Percentiles rank a stretch among this genome's conserved stretches.
These are phyloP conservation scores for Cynocephalus volans DNA, from an alignment of 2,113 vertebrate species.

Conservation along the genomic window DNA sequence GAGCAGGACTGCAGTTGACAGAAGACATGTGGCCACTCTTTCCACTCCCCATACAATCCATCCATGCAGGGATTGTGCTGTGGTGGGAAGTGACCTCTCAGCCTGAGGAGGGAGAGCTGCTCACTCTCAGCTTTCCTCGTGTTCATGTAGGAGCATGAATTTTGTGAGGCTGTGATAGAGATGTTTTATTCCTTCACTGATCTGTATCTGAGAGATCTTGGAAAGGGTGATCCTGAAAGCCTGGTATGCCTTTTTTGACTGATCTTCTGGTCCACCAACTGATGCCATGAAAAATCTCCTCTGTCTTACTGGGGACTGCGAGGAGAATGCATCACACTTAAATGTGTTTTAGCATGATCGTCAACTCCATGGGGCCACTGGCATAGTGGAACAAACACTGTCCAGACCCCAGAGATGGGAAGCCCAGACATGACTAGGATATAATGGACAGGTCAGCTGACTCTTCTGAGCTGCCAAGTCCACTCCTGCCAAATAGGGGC, in stretches of 20 bases:
- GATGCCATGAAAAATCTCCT: not conserved
- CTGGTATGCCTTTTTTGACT: not conserved
- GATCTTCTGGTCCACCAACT: not conserved
- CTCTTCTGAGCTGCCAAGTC: not conserved
- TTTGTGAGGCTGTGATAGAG: not conserved
- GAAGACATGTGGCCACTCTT: not conserved
- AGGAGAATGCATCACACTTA: not conserved
- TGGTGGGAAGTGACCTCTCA: not conserved
- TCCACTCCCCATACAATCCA: accelerated
- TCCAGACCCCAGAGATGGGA: not conserved
- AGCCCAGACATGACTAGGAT: not conserved
- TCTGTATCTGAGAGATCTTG: not conserved
- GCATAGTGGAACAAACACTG: not conserved
- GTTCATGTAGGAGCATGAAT: accelerated
- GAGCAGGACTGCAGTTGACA: not conserved
- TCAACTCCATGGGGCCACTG: not conserved
- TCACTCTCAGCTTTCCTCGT: not conserved
- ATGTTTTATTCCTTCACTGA: not conserved
- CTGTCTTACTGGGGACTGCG: not conserved
- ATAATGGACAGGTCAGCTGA: not conserved
- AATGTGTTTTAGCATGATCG: not conserved
- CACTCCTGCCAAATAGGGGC: not conserved
- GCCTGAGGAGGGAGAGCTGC: not conserved
- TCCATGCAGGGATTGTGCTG: not conserved
- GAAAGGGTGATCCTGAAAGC: not conserved